Base-by-base conservation (phyloP, 1,140 invertebrate species). In the Bombus soroeensis region DNA sequence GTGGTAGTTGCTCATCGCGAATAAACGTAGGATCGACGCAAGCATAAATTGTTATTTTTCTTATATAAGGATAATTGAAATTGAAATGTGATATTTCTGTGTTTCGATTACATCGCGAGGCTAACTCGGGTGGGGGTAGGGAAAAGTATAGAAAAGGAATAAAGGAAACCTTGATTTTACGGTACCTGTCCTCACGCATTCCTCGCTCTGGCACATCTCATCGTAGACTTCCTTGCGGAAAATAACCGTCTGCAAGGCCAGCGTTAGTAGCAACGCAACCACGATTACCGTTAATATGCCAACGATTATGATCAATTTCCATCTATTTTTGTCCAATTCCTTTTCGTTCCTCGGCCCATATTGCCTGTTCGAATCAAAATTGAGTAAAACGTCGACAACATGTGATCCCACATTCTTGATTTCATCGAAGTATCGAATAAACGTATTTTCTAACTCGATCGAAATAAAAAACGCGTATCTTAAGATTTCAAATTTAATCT, bases 191-290 rank as follows among this genome's bases (percentile, higher is more conserved):
- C 93, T 94, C 25, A 95, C 93, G 86, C 95, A 95, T 84, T 94
- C 94, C 76, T 95, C 94, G 81, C 87, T 95, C 86, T 95, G 95
- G 76, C 95, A 95, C 93, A 94, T 94, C 88, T 95, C 93, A 85
- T 93, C 93, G 89, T 95, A 94, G 80, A 94, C 93, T 39, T 93
- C 84, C 47, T 91, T 93, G 32, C 91, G 89, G 87, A 94, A 95
- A 66, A 94, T 88, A 22, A 92, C 89, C 87, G 93, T 93, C 83
- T 95, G 95, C 71, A 95, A 91, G 59, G 92, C 93, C 77, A 95
- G 77, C 70, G 94, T 94, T 39, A 92, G 91, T 12, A 94, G 90
- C 53, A 95, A 89, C 25, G 94, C 94, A 87, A 95, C 93, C 89
- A 95, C 94, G 72, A 94, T 93, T 10, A 95, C 92, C 39, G 91